Evolutionary conservation across 2,888 invertebrate species (phyloP).

Genomic region (Heliconius aoede): DNA sequence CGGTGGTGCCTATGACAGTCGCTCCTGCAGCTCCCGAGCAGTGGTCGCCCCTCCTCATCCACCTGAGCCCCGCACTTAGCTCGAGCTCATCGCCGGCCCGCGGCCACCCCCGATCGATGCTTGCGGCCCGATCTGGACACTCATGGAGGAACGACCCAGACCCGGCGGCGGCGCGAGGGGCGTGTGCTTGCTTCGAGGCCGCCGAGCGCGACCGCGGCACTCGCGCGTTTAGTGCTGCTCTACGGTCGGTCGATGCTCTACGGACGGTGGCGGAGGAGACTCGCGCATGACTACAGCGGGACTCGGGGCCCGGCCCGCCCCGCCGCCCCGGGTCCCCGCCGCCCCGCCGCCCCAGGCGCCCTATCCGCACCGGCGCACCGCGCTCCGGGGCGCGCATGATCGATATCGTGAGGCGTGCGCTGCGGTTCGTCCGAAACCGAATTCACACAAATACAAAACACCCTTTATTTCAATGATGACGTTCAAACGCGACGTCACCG

Average conservation of each 20-base stretch:
- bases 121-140: slow-evolving; percentile 55
- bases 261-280: slow-evolving; percentile 61
- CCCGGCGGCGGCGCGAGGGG: slow-evolving; percentile 65
- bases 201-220: slow-evolving; percentile 76
- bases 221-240: slow-evolving; percentile 70
- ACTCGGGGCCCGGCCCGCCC: slow-evolving; percentile 51
- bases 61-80: slow-evolving; percentile 58
- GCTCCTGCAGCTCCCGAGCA: slow-evolving; percentile 52
- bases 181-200: slow-evolving; percentile 59
- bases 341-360: too few species aligned
- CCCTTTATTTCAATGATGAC: slow-evolving; percentile 70
- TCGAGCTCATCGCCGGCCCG: slow-evolving; percentile 60
- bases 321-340: too few species aligned
- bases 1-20: slow-evolving; percentile 55
- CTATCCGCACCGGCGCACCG: slow-evolving; percentile 41
- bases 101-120: slow-evolving; percentile 59
- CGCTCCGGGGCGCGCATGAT: slow-evolving; percentile 60
- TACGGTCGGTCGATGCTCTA: slow-evolving; percentile 70
- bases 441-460: slow-evolving; percentile 57
- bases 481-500: slow-evolving; percentile 67
- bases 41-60: slow-evolving; percentile 55
- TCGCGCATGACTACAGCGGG: slow-evolving; percentile 72
- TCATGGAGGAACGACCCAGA: slow-evolving; percentile 61
- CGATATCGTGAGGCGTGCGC: slow-evolving; percentile 63
- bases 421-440: slow-evolving; percentile 58